Evolutionary conservation across 1,140 invertebrate species (phyloP).

Genomic region (Bombus polaris): DNA sequence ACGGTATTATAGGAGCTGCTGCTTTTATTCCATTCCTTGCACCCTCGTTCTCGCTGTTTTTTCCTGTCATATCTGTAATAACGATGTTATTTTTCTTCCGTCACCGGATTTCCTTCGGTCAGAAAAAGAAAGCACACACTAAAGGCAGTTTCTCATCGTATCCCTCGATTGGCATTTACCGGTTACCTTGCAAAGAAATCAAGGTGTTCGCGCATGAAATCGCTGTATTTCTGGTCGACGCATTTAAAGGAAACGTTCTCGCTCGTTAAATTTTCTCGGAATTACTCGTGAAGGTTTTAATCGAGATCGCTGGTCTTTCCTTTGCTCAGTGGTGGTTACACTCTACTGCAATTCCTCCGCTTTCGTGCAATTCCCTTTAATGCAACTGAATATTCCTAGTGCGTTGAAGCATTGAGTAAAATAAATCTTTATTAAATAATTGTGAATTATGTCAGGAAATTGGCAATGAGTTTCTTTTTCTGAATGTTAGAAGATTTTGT

Average conservation of each 20-base stretch:
- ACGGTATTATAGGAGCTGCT: slow-evolving; percentile 1
- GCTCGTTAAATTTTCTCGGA: neutral
- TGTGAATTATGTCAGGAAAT: neutral
- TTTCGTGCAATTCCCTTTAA: neutral
- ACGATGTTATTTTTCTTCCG: slow-evolving; percentile 27
- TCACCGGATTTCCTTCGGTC: neutral
- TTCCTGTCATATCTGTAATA: slow-evolving; percentile 9
- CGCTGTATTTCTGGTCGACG: neutral
- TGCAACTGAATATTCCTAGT: neutral
- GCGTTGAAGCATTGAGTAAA: neutral
- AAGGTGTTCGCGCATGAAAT: neutral
- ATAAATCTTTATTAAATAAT: neutral
- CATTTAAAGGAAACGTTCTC: neutral
- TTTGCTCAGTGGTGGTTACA: fast-evolving
- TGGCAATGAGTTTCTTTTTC: neutral
- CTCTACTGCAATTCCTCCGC: neutral
- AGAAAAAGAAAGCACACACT: neutral
- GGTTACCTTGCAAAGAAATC: neutral
- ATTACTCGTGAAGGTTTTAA: neutral
- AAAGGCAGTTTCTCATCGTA: too few species aligned
- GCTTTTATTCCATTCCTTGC: slow-evolving; percentile 23
- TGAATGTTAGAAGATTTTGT: neutral
- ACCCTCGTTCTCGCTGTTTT: neutral
- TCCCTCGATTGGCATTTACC: neutral
- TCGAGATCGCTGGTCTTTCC: neutral